Evolutionary conservation across 2,888 invertebrate genomes (phyloP).

Genomic region (Perizoma flavofasciatum): DNA sequence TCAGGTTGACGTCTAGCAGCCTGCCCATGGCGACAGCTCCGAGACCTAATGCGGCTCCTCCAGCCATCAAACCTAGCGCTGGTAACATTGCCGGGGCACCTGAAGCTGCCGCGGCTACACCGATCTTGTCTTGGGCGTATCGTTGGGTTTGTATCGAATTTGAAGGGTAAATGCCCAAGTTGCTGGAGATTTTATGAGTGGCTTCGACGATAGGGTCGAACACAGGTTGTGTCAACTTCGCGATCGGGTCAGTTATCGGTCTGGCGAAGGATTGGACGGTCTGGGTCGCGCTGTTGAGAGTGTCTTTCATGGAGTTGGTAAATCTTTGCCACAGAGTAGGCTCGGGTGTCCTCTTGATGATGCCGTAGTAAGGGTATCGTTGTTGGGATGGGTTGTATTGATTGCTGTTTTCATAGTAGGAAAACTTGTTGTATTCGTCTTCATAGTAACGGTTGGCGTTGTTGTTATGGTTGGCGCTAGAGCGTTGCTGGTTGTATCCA

Average conservation of each 20-base stretch:
- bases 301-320: slow-evolving; percentile 88
- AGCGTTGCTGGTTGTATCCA: slow-evolving; percentile 71
- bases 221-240: slow-evolving; percentile 85
- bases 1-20: slow-evolving; percentile 86
- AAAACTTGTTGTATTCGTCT: slow-evolving; percentile 79
- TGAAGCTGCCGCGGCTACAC: slow-evolving; percentile 81
- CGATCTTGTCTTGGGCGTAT: slow-evolving; percentile 86
- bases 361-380: slow-evolving; percentile 85
- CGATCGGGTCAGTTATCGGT: slow-evolving; percentile 84
- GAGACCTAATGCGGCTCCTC: slow-evolving; percentile 92
- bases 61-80: slow-evolving; percentile 90
- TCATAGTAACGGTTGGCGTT: slow-evolving; percentile 76
- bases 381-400: slow-evolving; percentile 52
- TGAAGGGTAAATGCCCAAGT: slow-evolving; percentile 86
- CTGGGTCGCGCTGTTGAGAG: slow-evolving; percentile 88
- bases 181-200: slow-evolving; percentile 90
- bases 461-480: slow-evolving; percentile 61
- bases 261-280: slow-evolving; percentile 87
- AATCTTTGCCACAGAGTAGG: slow-evolving; percentile 90
- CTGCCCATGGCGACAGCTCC: slow-evolving; percentile 91
- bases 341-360: slow-evolving; percentile 83
- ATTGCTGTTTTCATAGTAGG: slow-evolving; percentile 80
- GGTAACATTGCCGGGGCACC: slow-evolving; percentile 87
- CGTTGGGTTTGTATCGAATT: slow-evolving; percentile 73
- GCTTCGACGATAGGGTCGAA: slow-evolving; percentile 90